Evolutionary conservation across 2,797 vertebrate genomes (phyloP).

Genomic region (Agapornis canus): DNA sequence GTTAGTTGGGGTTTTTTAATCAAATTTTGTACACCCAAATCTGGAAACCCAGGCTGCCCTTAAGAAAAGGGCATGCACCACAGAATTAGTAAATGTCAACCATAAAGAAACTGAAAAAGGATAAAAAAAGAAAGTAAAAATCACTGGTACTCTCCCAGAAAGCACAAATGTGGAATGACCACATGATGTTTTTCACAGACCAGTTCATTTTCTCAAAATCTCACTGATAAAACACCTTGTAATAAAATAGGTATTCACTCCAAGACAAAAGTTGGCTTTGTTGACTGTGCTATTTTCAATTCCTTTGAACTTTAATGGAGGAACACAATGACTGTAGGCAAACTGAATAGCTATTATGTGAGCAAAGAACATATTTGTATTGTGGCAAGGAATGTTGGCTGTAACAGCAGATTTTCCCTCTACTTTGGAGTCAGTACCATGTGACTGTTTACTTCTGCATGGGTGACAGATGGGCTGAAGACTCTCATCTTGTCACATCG

Average conservation of each 20-base stretch:
- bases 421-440: neutral
- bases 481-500: neutral
- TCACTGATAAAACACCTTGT: neutral
- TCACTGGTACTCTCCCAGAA: neutral
- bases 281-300: neutral
- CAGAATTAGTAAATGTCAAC: neutral
- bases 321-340: slow-evolving; percentile 28
- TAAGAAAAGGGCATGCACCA: neutral
- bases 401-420: slow-evolving; percentile 7
- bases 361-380: slow-evolving; percentile 53
- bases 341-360: slow-evolving; percentile 52
- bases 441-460: slow-evolving; percentile 37
- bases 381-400: slow-evolving; percentile 57
- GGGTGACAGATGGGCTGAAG: slow-evolving; percentile 2
- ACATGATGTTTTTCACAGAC: neutral
- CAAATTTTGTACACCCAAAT: neutral
- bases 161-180: neutral
- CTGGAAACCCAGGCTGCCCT: neutral
- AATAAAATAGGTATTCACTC: neutral
- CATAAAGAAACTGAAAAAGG: neutral
- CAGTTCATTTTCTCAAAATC: neutral
- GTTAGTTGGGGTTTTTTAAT: neutral
- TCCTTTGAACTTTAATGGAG: slow-evolving; percentile 39
- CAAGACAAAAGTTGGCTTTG: slow-evolving; percentile 20
- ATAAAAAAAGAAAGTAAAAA: neutral